phyloP scores from a whole-genome alignment of 2,797 vertebrate species.

The Semotilus atromaculatus region DNA sequence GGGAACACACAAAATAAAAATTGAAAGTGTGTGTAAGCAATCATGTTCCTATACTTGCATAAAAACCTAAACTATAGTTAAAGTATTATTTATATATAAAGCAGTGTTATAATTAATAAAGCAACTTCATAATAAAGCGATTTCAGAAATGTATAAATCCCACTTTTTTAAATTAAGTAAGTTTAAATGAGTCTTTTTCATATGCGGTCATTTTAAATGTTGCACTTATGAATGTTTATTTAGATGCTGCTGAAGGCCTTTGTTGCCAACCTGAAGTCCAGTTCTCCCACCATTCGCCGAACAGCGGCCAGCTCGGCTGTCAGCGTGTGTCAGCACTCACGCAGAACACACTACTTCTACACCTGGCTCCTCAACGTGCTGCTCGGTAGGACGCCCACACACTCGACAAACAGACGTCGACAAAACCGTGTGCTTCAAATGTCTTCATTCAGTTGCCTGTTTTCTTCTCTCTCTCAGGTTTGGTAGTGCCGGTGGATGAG shows the following conservation, averaged over 20 bases:
- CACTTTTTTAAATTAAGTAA: not conserved
- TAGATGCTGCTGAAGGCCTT: conserved; percentile 94
- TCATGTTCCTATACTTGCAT: not conserved
- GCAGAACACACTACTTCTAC: conserved; percentile 93
- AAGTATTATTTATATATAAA: not conserved
- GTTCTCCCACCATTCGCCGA: conserved; percentile 91
- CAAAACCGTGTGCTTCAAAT: not conserved
- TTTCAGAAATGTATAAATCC: not conserved
- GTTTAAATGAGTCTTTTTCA: not conserved
- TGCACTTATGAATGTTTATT: not conserved
- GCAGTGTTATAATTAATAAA: not conserved
- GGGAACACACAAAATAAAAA: too few relatives aligned
- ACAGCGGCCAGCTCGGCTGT: conserved; percentile 92
- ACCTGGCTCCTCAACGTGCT: conserved; percentile 96
- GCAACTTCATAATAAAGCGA: not conserved
- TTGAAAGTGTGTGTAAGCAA: not conserved
- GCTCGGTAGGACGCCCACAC: conserved; percentile 79
- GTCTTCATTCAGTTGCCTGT: not conserved
- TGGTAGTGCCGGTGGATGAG: conserved; percentile 89
- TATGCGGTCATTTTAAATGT: not conserved
- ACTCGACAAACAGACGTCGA: not conserved
- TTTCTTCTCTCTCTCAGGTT: conserved; percentile 74
- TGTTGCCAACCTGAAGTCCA: conserved; percentile 91
- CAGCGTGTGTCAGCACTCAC: conserved; percentile 91
- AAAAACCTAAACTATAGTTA: not conserved